Conservation (phyloP, 2,113 vertebrate genomes). For the Microcebus griseorufus region DNA sequence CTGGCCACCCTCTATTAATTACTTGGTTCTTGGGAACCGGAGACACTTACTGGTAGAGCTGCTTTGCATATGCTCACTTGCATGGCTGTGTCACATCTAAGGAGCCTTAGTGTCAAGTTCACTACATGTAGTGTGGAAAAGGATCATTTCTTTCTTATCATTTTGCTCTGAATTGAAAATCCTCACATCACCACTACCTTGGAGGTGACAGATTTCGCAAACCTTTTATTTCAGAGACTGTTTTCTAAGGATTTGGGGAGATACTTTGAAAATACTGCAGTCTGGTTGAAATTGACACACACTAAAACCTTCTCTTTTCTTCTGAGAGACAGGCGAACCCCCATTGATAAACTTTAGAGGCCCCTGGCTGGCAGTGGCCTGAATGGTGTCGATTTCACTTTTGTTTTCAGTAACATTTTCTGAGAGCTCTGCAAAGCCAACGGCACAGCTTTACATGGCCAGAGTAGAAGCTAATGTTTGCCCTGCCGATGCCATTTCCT, state of each 20-base stretch:
- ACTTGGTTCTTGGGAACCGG: background rate
- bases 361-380: background rate
- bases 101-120: background rate
- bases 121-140: background rate
- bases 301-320: background rate
- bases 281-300: background rate
- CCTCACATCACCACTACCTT: background rate
- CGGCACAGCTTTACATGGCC: conserved; percentile 25
- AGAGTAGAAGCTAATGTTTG: conserved; percentile 16
- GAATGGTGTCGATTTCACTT: conserved; percentile 12
- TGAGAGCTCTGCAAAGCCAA: conserved; percentile 31
- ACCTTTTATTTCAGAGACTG: background rate
- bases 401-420: conserved; percentile 16
- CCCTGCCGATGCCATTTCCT: conserved; percentile 47
- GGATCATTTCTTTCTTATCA: background rate
- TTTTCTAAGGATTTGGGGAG: background rate
- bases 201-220: background rate
- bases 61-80: background rate
- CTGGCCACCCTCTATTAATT: background rate
- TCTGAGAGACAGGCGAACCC: background rate
- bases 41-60: background rate
- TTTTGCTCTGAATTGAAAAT: conserved; percentile 20
- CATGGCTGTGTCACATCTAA: background rate
- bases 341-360: background rate
- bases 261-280: background rate